Conservation (phyloP, 2,888 invertebrate species). For the Cephonodes hylas region DNA sequence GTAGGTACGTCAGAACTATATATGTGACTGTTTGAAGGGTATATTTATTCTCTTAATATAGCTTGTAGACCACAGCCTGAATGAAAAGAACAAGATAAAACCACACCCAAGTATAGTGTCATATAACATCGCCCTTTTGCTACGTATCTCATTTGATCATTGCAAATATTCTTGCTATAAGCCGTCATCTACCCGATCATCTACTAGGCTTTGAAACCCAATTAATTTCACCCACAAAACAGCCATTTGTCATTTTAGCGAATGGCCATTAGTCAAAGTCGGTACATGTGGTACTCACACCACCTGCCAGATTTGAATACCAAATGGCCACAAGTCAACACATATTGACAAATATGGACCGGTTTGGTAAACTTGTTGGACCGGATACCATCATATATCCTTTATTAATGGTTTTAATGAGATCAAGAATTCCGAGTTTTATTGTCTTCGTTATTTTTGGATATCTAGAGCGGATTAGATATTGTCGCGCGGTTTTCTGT, state of each 20-base stretch:
- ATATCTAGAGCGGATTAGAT: too few relatives aligned
- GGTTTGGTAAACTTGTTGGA: constrained; percentile 18
- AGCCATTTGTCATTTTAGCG: not conserved
- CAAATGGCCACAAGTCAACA: not conserved
- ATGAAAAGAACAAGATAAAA: too few relatives aligned
- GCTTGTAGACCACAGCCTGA: too few relatives aligned
- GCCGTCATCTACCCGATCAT: not conserved
- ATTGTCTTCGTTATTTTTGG: not conserved
- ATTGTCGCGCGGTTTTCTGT: too few relatives aligned
- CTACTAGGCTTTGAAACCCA: not conserved
- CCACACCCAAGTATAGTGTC: too few relatives aligned
- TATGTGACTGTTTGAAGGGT: too few relatives aligned
- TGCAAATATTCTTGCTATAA: not conserved
- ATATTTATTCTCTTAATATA: too few relatives aligned
- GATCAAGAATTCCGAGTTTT: not conserved
- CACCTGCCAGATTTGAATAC: constrained; percentile 7
- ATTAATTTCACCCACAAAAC: not conserved
- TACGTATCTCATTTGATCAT: too few relatives aligned
- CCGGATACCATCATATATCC: not conserved
- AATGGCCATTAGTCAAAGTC: not conserved
- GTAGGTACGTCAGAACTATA: too few relatives aligned
- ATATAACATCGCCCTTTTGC: too few relatives aligned
- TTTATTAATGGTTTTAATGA: not conserved
- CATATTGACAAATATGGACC: constrained; percentile 9
- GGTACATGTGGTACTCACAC: not conserved